Evolutionary conservation across 2,888 invertebrate species (phyloP).

Genomic region (Scrobipalpa costella): DNA sequence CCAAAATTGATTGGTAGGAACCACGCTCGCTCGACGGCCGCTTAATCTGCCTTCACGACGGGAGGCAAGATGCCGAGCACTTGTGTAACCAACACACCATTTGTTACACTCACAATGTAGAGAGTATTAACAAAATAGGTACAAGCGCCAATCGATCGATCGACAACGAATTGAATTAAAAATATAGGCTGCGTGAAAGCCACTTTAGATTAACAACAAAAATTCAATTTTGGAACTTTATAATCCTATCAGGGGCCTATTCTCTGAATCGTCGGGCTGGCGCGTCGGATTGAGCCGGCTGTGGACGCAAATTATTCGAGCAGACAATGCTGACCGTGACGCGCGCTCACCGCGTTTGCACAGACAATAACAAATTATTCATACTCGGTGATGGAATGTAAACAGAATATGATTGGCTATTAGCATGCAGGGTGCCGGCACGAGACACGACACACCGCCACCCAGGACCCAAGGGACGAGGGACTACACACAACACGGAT

Average conservation of each 20-base stretch:
- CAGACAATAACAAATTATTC: constrained; percentile 81
- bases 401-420: constrained; percentile 81
- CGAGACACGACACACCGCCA: constrained; percentile 36
- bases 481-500: constrained; percentile 51
- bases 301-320: constrained; percentile 71
- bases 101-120: constrained; percentile 22
- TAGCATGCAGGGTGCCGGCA: constrained; percentile 68
- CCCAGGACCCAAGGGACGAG: constrained; percentile 54
- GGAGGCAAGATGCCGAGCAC: constrained; percentile 36
- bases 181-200: constrained; percentile 16
- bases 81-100: constrained; percentile 27
- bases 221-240: constrained; percentile 66
- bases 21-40: constrained; percentile 47
- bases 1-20: constrained; percentile 76
- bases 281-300: constrained; percentile 50
- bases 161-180: constrained; percentile 14
- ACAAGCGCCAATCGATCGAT: constrained; percentile 16
- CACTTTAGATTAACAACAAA: constrained; percentile 33
- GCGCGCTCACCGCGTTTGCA: constrained; percentile 64
- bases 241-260: constrained; percentile 61
- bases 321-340: constrained; percentile 74
- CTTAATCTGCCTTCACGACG: constrained; percentile 48
- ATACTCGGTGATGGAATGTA: constrained; percentile 80
- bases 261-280: constrained; percentile 65
- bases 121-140: constrained; percentile 11